Percentiles rank a stretch among this genome's conserved stretches.
These are phyloP conservation scores for Emys orbicularis DNA, from an alignment of 2,797 vertebrate genomes.

Conservation along the genomic window DNA sequence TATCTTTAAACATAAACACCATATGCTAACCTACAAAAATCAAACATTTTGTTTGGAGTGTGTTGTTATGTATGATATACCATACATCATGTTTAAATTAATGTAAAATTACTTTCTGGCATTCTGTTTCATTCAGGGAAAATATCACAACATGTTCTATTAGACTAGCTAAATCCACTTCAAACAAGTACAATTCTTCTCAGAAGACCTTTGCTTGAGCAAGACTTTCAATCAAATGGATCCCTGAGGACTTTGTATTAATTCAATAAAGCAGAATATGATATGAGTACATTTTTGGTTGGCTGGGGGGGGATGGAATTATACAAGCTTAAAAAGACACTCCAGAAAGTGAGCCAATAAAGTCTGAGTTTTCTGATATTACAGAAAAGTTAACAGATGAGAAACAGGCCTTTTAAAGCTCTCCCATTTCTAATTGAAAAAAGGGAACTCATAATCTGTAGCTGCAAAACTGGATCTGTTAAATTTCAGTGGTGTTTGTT, in stretches of 20 bases:
- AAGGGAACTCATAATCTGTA: not conserved
- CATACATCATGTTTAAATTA: not conserved
- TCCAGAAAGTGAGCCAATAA: not conserved
- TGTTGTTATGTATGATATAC: not conserved
- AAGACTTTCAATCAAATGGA: not conserved
- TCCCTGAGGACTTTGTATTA: conserved; percentile 19
- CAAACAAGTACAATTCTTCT: not conserved
- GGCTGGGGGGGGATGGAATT: not conserved
- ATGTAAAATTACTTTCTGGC: not conserved
- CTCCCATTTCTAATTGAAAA: not conserved
- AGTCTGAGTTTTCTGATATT: not conserved
- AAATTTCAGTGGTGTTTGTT: not conserved
- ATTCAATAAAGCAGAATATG: conserved; percentile 5
- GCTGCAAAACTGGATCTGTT: not conserved
- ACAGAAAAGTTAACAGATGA: conserved; percentile 23
- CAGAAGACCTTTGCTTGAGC: conserved; percentile 5
- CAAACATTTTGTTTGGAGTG: not conserved
- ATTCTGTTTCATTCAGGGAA: not conserved
- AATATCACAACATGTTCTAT: not conserved
- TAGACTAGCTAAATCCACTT: conserved; percentile 19
- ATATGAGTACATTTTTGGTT: conserved; percentile 30
- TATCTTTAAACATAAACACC: not conserved
- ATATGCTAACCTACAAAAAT: not conserved
- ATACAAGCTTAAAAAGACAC: not conserved
- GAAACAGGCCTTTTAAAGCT: conserved; percentile 30